Evolutionary conservation across 2,888 invertebrate species (phyloP).

Genomic region (Phoenoteleia sp.): DNA sequence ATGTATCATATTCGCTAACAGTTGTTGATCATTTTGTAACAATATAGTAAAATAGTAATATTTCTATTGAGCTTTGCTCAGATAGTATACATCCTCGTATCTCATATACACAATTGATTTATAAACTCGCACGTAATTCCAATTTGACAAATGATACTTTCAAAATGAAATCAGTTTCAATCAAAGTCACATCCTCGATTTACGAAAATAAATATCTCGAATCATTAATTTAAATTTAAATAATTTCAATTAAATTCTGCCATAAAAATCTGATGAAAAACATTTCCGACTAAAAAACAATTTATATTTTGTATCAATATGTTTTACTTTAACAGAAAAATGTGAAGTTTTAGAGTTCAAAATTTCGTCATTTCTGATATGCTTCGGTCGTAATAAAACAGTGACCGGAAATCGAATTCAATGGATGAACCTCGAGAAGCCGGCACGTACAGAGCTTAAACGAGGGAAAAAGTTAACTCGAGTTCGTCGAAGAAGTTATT

Average conservation of each 20-base stretch:
- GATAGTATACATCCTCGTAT: no score
- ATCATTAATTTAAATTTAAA: conserved; percentile 16
- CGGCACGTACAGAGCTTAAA: conserved; percentile 71
- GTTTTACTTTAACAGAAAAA: conserved; percentile 53
- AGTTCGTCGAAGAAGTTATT: conserved; percentile 71
- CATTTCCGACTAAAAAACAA: conserved; percentile 46
- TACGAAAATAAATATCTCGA: not conserved
- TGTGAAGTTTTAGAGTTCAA: conserved; percentile 58
- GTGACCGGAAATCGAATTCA: conserved; percentile 73
- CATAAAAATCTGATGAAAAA: not conserved
- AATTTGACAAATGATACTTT: not conserved
- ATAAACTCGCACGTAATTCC: not conserved
- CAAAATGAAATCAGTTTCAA: not conserved
- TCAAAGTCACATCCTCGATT: not conserved
- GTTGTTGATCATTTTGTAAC: no score
- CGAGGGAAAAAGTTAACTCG: conserved; percentile 72
- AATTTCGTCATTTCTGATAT: conserved; percentile 69
- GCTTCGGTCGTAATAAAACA: conserved; percentile 70
- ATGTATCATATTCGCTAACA: no score
- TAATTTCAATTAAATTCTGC: conserved; percentile 13
- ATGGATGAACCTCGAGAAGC: conserved; percentile 70
- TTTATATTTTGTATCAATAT: conserved; percentile 53
- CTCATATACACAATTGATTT: no score
- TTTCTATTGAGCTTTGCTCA: no score
- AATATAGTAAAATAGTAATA: no score